Percentiles rank a stretch among this genome's conserved stretches.
Evolutionary conservation across 2,797 vertebrate species (phyloP).

Genomic region (Buceros bicornis): DNA sequence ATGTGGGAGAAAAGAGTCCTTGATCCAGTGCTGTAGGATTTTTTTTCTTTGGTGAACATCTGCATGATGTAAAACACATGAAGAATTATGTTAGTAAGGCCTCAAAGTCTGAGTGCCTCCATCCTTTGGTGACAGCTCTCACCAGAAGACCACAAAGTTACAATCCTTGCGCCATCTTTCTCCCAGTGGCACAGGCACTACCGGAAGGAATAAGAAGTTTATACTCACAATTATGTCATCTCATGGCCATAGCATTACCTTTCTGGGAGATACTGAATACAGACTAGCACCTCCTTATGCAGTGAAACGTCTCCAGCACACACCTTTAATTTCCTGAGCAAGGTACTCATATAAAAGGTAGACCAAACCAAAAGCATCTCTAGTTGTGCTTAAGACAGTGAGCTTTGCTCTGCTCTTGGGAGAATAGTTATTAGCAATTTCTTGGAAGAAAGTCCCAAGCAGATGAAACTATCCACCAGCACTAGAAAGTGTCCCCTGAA

Average conservation of each 20-base stretch:
- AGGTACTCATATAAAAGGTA: not conserved
- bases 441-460: not conserved
- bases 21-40: not conserved
- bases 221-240: not conserved
- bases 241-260: fast-evolving
- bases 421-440: not conserved
- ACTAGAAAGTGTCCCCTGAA: not conserved
- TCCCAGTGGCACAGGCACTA: not conserved
- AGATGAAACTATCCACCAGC: not conserved
- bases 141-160: not conserved
- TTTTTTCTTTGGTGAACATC: not conserved
- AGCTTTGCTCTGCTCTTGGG: not conserved
- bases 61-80: not conserved
- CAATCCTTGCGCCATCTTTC: not conserved
- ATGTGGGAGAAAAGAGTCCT: not conserved
- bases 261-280: not conserved
- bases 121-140: not conserved
- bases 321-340: not conserved
- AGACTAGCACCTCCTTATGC: not conserved
- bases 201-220: not conserved
- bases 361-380: not conserved
- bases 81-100: not conserved
- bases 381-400: not conserved
- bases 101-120: not conserved
- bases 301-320: not conserved